Conservation (phyloP, 1,140 invertebrate species). For the Metaphire vulgaris region DNA sequence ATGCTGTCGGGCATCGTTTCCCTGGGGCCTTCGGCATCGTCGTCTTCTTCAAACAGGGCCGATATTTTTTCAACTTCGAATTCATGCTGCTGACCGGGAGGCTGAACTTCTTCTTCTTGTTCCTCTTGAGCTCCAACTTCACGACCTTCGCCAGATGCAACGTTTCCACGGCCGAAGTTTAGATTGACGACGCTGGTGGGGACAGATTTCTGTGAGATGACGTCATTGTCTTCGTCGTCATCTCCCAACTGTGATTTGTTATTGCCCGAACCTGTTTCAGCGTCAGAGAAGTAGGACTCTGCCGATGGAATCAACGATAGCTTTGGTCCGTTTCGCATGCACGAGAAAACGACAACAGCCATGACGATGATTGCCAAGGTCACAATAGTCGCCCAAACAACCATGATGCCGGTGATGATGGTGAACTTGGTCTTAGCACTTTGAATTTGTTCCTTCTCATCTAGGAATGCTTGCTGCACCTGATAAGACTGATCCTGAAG, state of each 20-base stretch:
- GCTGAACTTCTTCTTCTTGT: neutral
- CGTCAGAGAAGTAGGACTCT: neutral
- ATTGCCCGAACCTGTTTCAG: neutral
- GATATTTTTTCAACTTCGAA: neutral
- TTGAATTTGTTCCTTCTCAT: neutral
- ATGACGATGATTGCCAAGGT: neutral
- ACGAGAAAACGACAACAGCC: neutral
- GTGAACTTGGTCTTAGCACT: neutral
- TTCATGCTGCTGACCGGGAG: neutral
- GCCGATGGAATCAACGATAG: neutral
- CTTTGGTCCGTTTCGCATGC: neutral
- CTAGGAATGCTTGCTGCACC: neutral
- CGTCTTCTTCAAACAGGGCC: neutral
- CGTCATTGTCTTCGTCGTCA: neutral
- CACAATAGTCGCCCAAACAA: neutral
- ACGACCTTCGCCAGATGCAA: neutral
- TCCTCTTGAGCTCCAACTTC: neutral
- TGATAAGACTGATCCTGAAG: neutral
- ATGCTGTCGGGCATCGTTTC: neutral
- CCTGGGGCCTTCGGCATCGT: neutral
- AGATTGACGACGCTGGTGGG: neutral
- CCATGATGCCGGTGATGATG: neutral
- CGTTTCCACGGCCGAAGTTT: neutral
- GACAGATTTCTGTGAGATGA: neutral
- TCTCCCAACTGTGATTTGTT: neutral